These are phyloP conservation scores for Ophraella communa DNA, from an alignment of 2,888 invertebrate species.

Conservation along the genomic window DNA sequence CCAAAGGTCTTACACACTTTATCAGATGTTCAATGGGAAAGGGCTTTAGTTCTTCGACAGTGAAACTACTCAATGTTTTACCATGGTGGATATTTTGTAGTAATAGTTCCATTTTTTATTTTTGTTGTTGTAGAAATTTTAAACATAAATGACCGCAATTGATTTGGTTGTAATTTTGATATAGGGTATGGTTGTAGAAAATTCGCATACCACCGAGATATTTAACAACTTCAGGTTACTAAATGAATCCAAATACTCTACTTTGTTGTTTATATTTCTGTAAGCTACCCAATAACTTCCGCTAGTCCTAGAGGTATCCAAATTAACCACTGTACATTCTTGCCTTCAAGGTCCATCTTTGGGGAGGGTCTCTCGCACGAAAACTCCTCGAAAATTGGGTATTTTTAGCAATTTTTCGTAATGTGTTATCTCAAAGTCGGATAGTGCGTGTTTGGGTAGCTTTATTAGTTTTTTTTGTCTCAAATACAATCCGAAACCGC, in stretches of 20 bases:
- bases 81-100: neutral
- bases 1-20: neutral
- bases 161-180: too few species aligned
- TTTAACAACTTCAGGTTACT: slow-evolving; percentile 19
- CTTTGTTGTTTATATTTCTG: slow-evolving; percentile 1
- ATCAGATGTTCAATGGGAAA: neutral
- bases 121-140: too few species aligned
- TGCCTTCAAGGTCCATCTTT: too few species aligned
- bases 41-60: neutral
- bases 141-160: too few species aligned
- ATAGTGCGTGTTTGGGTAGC: slow-evolving; percentile 32
- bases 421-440: slow-evolving; percentile 26
- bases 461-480: slow-evolving; percentile 20
- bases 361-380: slow-evolving; percentile 33
- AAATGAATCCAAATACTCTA: slow-evolving; percentile 27
- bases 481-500: slow-evolving; percentile 34
- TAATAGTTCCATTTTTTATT: neutral
- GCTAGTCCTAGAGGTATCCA: too few species aligned
- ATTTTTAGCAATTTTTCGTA: slow-evolving; percentile 33
- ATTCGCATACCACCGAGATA: slow-evolving; percentile 21
- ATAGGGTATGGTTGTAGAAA: slow-evolving; percentile 20
- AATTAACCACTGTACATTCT: too few species aligned
- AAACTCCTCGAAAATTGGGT: slow-evolving; percentile 35
- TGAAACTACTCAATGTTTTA: neutral
- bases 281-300: too few species aligned